Conservation (phyloP, 2,797 vertebrate species). For the Anguilla obscura region DNA sequence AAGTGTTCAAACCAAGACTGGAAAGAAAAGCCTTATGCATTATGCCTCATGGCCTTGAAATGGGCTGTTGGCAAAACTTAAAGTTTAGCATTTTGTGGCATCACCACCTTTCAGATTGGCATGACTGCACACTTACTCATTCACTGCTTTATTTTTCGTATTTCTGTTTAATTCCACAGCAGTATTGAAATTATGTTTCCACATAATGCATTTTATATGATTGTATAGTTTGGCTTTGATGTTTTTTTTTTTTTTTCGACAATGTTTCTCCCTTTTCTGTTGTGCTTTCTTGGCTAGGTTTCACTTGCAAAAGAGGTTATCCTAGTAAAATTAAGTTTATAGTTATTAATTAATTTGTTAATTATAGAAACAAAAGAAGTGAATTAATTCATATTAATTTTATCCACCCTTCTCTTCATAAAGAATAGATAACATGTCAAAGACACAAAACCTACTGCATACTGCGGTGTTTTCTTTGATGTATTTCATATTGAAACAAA, state of each 20-base stretch:
- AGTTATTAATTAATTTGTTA: neutral
- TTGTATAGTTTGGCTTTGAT: neutral
- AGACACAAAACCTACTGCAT: neutral
- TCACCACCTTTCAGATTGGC: neutral
- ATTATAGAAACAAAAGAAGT: neutral
- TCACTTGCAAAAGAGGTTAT: neutral
- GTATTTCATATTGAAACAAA: neutral
- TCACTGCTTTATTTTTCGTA: too few species aligned
- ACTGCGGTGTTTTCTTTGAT: neutral
- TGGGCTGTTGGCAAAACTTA: neutral
- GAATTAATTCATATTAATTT: neutral
- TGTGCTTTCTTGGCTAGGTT: neutral
- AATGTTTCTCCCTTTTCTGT: neutral
- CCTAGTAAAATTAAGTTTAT: neutral
- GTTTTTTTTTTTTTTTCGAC: neutral
- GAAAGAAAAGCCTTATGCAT: neutral
- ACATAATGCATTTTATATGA: neutral
- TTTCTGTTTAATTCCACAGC: neutral
- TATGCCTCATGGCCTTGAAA: neutral
- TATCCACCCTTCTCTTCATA: neutral
- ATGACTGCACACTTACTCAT: neutral
- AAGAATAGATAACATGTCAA: neutral
- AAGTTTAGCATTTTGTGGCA: neutral
- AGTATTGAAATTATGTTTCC: neutral
- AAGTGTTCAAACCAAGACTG: neutral